Conservation (phyloP, 35 echinoderm and acorn worm genomes). For the Diadema setosum region DNA sequence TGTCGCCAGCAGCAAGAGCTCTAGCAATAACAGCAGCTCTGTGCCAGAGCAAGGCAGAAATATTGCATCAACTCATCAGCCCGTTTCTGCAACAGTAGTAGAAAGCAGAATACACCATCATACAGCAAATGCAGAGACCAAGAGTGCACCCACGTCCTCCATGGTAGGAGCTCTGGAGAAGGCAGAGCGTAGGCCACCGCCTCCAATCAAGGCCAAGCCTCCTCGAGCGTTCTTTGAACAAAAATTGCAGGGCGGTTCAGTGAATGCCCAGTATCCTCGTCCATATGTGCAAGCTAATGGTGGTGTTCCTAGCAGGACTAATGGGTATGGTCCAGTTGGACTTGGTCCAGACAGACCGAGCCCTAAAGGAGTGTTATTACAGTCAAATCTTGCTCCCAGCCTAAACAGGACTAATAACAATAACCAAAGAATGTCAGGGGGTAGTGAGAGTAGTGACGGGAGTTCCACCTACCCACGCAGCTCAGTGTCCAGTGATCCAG, state of each 20-base stretch:
- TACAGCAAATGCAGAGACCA: neutral
- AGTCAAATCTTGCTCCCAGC: neutral
- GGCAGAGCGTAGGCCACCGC: conserved; percentile 11
- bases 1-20: neutral
- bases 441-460: neutral
- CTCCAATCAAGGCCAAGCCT: conserved; percentile 74
- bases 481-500: neutral
- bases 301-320: neutral
- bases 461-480: neutral
- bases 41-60: neutral
- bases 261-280: neutral
- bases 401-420: neutral
- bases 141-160: neutral
- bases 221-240: neutral
- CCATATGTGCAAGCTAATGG: neutral
- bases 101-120: conserved; percentile 4
- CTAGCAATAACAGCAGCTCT: neutral
- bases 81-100: conserved; percentile 2
- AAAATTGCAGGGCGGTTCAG: neutral
- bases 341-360: neutral
- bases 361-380: no score
- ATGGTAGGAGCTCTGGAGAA: neutral
- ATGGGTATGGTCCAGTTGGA: neutral
- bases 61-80: neutral
- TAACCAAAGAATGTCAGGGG: neutral